Percentiles rank a stretch among this genome's conserved stretches.
Evolutionary conservation across 2,797 vertebrate genomes (phyloP).

Genomic region (Danionella dracula): DNA sequence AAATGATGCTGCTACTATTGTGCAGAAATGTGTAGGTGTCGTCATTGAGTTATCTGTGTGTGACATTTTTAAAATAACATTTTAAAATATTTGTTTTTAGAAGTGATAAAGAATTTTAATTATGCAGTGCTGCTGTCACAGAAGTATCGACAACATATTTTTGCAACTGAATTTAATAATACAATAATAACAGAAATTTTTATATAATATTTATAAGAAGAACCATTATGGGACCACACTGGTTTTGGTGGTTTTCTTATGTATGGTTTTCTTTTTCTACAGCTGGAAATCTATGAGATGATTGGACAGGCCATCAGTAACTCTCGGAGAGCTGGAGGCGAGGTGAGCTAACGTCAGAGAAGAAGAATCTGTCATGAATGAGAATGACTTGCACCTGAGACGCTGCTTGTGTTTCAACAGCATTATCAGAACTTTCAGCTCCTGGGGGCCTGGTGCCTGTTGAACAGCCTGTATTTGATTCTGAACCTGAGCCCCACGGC

Average conservation of each 20-base stretch:
- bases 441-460: constrained; percentile 94
- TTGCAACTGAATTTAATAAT: too few species aligned
- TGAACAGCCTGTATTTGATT: constrained; percentile 97
- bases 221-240: too few species aligned
- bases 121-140: too few species aligned
- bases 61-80: too few species aligned
- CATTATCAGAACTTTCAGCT: constrained; percentile 99
- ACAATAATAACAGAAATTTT: too few species aligned
- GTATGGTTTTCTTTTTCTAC: constrained; percentile 21
- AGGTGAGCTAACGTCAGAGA: constrained; percentile 68
- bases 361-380: not conserved
- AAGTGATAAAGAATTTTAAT: too few species aligned
- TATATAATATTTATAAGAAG: too few species aligned
- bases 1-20: constrained; percentile 95
- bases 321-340: constrained; percentile 92
- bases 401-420: constrained; percentile 56
- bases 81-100: too few species aligned
- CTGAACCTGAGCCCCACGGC: constrained; percentile 94
- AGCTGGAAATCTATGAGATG: constrained; percentile 99
- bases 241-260: not conserved
- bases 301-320: constrained; percentile 95
- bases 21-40: constrained; percentile 95
- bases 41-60: not conserved
- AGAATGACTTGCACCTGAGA: not conserved
- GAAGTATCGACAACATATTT: too few species aligned